Evolutionary conservation across 2,113 vertebrate genomes (phyloP), one percentile per base, ranked within the genome.

Genomic region (Uria lomvia): DNA sequence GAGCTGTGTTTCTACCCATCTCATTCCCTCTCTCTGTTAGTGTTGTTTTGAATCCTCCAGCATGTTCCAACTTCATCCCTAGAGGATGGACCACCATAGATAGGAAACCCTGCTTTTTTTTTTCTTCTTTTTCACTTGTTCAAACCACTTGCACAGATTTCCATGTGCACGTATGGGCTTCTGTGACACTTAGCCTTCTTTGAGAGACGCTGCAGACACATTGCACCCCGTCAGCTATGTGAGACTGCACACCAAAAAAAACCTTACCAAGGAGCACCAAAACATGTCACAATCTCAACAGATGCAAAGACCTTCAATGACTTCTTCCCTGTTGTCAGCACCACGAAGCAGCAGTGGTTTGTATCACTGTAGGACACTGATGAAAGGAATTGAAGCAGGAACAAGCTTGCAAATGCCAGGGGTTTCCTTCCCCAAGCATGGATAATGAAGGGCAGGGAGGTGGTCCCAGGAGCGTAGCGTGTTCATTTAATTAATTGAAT

Each of bases 121-220:
- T 10, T 21, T 15, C 11, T 86, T 53, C n/a, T 23, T 56, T 85
- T 83, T 62, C 3, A 30, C n/a, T 59, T 18, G 4, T 63, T 68
- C n/a, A 32, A 0, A 50, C n/a, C 20, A 23, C 50, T 80, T 58
- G 56, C 76, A 66, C 5, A 29, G n/a, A 40, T 38, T 77, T 40
- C 79, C 36, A 29, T 2, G 2, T 66, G n/a, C 68, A 30, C 12
- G 1, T 17, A 6, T 1, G 0, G 7, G 21, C 49, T 50, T 43
- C 55, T 34, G 55, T 66, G 68, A 23, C 63, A 13, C 63, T 68
- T 67, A 0, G 0, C 11, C 40, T 67, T 4, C 0, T 85, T 79
- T 88, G 81, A 72, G 88, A 72, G 52, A 8, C 1, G 1, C 36
- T 43, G 30, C 78, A 60, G 77, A 21, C 65, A 45, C 24, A 2